phyloP scores from a whole-genome alignment of 2,797 vertebrate species.

The Cetoscarus ocellatus region DNA sequence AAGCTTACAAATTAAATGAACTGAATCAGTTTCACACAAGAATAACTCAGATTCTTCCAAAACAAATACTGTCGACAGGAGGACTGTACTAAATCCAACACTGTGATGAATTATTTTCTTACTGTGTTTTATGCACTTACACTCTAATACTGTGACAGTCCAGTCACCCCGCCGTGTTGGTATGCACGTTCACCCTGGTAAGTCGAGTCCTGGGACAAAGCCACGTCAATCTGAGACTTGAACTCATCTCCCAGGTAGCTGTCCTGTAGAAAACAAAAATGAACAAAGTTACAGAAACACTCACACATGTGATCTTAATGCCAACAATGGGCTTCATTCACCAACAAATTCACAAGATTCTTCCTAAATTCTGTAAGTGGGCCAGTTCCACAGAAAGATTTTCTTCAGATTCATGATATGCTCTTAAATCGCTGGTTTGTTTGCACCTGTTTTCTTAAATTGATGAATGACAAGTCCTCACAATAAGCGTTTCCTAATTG shows the following conservation, averaged over 20 bases:
- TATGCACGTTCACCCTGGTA: conserved; percentile 99
- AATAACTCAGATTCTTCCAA: too few species aligned
- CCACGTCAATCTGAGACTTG: conserved; percentile 99
- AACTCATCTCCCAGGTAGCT: conserved; percentile 99
- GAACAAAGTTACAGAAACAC: background rate
- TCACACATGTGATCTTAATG: background rate
- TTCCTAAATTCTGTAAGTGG: too few species aligned
- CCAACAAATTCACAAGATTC: too few species aligned
- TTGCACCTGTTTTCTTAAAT: too few species aligned
- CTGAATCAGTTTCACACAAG: too few species aligned
- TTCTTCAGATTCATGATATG: too few species aligned
- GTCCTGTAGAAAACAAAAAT: conserved; percentile 85
- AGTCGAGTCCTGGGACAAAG: conserved; percentile 98
- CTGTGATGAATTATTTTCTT: background rate
- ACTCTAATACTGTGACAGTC: conserved; percentile 99
- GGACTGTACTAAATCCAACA: background rate
- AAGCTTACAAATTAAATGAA: too few species aligned
- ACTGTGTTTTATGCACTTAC: conserved; percentile 80
- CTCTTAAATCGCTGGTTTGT: too few species aligned
- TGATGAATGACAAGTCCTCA: too few species aligned
- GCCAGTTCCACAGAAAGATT: too few species aligned
- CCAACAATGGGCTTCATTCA: too few species aligned
- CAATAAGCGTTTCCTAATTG: too few species aligned
- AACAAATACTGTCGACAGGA: background rate
- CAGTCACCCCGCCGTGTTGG: conserved; percentile 98